Evolutionary conservation across 2,888 invertebrate species (phyloP), one percentile per base, ranked within the genome.

Genomic region (Podotricha telesiphe): DNA sequence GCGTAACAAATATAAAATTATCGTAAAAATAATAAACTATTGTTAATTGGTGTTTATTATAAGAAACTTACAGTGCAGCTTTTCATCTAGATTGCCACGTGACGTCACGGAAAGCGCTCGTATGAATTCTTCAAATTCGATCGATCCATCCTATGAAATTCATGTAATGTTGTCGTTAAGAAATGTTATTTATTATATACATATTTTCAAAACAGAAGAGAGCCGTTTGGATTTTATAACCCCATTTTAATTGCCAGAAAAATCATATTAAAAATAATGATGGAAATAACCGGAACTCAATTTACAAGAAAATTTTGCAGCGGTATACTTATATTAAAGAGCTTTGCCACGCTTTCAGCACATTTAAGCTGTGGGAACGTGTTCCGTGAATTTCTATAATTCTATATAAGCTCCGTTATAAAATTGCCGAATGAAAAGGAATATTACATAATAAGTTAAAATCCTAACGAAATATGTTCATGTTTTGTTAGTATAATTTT

Each of bases 71-170:
- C 99, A 99, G 86, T 99, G 98, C 81, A 99, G 94, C 94, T 99
- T 99, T 91, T 99, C 99, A 86, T 99, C 99, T 80, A 99, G 94
- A 88, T 98, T 99, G 76, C 99, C 99, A 85, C 99, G 95, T 86
- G 99, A 99, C 95, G 99, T 99, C 85, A 99, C 98, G 79, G 99
- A 99, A 75, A 99, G 94, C 72, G 99, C 99, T 88, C 98, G 95
- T 86, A 99, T 99, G 92, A 99, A 99, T 94, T 99, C 99, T 91
- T 99, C 98, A 89, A 99, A 99, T 91, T 99, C 99, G 91, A 99
- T 99, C 82, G 98, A 98, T 75, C 99, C 99, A 90, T 99, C 99
- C 99, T 99, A 94, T 34, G 88, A 87, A 42, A 55, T 3, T n/a
- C 3, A 10, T 37, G 1, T 7, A 37, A n/a, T n/a, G n/a, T n/a